Evolutionary conservation across 2,888 invertebrate species (phyloP), one percentile per base, ranked within the genome.

Genomic region (Calliphora vomitoria): DNA sequence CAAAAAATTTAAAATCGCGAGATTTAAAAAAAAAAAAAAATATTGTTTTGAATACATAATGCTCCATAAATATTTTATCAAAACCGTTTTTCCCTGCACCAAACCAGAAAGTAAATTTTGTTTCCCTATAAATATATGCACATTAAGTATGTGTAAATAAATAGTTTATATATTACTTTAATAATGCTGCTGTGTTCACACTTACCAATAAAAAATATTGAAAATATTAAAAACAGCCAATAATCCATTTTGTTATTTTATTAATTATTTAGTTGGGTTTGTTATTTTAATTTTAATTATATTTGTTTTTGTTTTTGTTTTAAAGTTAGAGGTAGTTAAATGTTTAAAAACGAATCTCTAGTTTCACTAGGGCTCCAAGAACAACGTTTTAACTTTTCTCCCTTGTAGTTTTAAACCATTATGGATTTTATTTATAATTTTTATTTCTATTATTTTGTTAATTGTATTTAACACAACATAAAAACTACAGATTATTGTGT

Each of bases 131-230:
- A 25, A 25, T 25, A 25, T 25, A 25, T 25, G 2, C 25, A 25
- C 25, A 25, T 25, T 25, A 1, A 2, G 25, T 25, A 25, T 25
- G 2, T 25, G 25, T 25, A 25, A 25, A 25, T 25, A 25, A 25
- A 25, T 25, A 0, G 0, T 35, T 35, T 35, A 0, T 35, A 6
- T 6, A 4, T 35, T 44, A 13, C 13, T 13, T 13, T 44, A 4
- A 44, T 44, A 44, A 44, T 10, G 44, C 11, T 44, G 11, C 2
- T 44, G 44, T 44, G 11, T 25, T 35, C 4, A 25, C 38, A 87
- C 87, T 87, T 82, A 87, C 87, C 87, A 87, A 84, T 38, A 55
- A 81, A 76, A 71, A 82, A 68, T 72, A 78, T 55, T 62, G 87
- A 78, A 55, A 72, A 78, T 74, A 84, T 74, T 18, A 84, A 53